Percentiles rank a stretch among this genome's conserved stretches.
These are phyloP conservation scores for Colossoma macropomum DNA, from an alignment of 2,113 vertebrate genomes.

Conservation along the genomic window DNA sequence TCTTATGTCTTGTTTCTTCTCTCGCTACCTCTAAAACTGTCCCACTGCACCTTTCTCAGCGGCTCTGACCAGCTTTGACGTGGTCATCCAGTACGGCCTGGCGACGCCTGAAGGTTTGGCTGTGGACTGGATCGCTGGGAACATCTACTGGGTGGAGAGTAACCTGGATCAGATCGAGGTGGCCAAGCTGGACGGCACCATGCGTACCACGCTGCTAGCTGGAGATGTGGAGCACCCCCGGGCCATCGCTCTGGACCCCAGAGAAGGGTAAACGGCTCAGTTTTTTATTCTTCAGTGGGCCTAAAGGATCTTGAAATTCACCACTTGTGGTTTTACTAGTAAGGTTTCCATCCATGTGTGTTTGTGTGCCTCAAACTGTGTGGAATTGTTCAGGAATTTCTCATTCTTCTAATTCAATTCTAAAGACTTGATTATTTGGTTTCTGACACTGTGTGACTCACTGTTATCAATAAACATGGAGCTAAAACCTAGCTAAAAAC, in stretches of 20 bases:
- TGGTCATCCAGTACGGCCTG: slow-evolving; percentile 95
- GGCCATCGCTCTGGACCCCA: slow-evolving; percentile 93
- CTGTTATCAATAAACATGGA: too few relatives aligned
- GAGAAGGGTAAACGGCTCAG: slow-evolving; percentile 82
- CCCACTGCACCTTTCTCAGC: neutral
- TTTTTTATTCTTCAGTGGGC: too few relatives aligned
- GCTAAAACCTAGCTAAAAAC: too few relatives aligned
- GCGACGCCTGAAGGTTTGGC: slow-evolving; percentile 95
- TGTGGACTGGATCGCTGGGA: slow-evolving; percentile 97
- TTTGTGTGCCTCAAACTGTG: neutral
- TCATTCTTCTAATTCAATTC: too few relatives aligned
- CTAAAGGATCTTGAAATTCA: too few relatives aligned
- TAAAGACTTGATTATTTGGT: too few relatives aligned
- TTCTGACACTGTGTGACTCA: too few relatives aligned
- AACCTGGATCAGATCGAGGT: slow-evolving; percentile 99
- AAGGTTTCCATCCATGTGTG: too few relatives aligned
- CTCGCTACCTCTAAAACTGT: too few relatives aligned
- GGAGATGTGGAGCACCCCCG: slow-evolving; percentile 96
- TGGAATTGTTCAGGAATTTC: too few relatives aligned
- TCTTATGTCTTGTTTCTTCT: neutral
- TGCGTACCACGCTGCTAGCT: slow-evolving; percentile 92
- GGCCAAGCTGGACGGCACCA: slow-evolving; percentile 93
- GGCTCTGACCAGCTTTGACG: slow-evolving; percentile 91
- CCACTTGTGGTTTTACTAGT: neutral
- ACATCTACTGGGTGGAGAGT: slow-evolving; percentile 99